phyloP scores from a whole-genome alignment of 2,797 vertebrate species.

The Phylloscopus collybita region DNA sequence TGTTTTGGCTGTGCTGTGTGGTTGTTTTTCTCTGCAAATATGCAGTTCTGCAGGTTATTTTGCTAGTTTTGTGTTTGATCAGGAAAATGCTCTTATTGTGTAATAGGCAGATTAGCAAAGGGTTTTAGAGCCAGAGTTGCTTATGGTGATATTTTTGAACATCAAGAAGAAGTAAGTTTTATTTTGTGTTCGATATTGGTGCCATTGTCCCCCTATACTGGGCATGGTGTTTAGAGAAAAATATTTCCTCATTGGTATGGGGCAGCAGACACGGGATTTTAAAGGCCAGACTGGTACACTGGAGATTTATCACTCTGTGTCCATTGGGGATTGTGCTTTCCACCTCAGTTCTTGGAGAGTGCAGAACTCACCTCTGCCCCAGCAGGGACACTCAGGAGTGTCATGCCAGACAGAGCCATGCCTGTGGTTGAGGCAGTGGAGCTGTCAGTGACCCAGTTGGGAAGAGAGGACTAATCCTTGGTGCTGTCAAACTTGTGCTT shows the following conservation, averaged over 20 bases:
- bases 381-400: neutral
- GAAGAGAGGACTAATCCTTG: neutral
- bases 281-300: neutral
- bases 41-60: constrained; percentile 32
- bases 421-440: neutral
- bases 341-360: neutral
- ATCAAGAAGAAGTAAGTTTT: neutral
- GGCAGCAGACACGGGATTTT: neutral
- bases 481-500: neutral
- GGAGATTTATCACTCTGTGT: neutral
- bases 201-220: neutral
- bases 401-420: accelerated
- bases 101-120: neutral
- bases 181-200: neutral
- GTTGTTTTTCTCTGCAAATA: constrained; percentile 56
- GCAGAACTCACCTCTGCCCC: neutral
- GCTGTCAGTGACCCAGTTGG: neutral
- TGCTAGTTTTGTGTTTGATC: neutral
- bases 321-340: neutral
- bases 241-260: neutral
- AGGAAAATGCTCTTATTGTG: neutral
- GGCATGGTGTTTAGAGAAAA: neutral
- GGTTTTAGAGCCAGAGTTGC: neutral
- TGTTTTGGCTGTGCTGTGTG: constrained; percentile 36
- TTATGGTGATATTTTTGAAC: neutral